Percentiles rank a stretch among this genome's conserved stretches.
phyloP scores from a whole-genome alignment of 2,888 invertebrate genomes.

The Mesoligia furuncula region DNA sequence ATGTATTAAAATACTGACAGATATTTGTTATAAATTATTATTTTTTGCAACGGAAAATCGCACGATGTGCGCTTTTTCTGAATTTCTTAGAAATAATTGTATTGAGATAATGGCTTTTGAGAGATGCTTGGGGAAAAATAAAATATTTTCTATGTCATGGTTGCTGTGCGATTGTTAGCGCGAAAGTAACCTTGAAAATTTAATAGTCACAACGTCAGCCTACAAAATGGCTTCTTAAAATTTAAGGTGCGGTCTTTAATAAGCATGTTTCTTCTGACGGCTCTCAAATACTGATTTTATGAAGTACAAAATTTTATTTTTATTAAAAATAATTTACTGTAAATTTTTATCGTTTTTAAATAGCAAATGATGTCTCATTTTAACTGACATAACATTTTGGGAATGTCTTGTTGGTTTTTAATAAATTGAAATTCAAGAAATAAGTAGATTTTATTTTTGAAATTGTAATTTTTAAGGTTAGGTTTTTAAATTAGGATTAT shows the following conservation, averaged over 20 bases:
- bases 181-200: conserved; percentile 45
- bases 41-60: conserved; percentile 31
- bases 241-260: conserved; percentile 60
- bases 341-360: conserved; percentile 41
- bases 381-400: conserved; percentile 36
- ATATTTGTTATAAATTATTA: conserved; percentile 59
- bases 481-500: conserved; percentile 50
- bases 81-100: conserved; percentile 55
- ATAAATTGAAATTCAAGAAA: conserved; percentile 29
- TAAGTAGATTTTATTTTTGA: conserved; percentile 40
- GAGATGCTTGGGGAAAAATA: conserved; percentile 54
- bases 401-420: conserved; percentile 33
- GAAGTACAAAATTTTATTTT: conserved; percentile 59
- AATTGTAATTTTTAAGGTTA: conserved; percentile 50
- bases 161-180: conserved; percentile 37
- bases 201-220: conserved; percentile 66
- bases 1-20: conserved; percentile 53
- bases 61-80: conserved; percentile 44
- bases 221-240: conserved; percentile 55
- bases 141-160: conserved; percentile 57
- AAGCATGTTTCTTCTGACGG: conserved; percentile 62
- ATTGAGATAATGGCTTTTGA: conserved; percentile 61
- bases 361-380: conserved; percentile 30
- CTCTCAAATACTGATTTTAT: conserved; percentile 59
- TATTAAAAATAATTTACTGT: conserved; percentile 19